A percentile compares a stretch with the other conserved stretches of the same genome.
Conservation (phyloP, 2,888 invertebrate species). For the Oscheius sp. region DNA sequence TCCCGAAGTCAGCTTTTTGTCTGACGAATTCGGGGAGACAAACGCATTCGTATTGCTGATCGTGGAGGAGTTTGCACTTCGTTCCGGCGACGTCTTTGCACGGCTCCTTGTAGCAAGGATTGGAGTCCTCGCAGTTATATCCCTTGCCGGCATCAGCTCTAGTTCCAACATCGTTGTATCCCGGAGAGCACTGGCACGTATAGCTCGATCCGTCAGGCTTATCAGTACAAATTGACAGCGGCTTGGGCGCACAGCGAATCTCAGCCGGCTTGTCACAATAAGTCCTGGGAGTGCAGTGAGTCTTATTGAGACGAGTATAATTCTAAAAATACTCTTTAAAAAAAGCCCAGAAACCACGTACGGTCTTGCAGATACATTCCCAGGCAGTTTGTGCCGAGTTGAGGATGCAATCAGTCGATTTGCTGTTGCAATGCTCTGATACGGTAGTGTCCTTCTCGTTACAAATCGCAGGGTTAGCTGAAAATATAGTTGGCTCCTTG, state of each 20-base stretch:
- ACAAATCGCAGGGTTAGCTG: background rate
- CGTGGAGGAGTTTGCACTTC: background rate
- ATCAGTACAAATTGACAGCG: constrained; percentile 11
- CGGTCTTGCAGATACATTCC: constrained; percentile 4
- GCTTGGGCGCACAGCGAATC: constrained; percentile 17
- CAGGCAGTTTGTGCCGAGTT: background rate
- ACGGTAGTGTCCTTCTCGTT: background rate
- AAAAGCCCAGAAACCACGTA: background rate
- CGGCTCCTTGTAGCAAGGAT: background rate
- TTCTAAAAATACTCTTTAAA: constrained; percentile 4
- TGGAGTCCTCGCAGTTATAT: background rate
- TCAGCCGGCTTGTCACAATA: constrained; percentile 20
- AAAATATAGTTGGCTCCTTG: background rate
- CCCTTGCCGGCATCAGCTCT: constrained; percentile 34
- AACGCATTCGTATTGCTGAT: background rate
- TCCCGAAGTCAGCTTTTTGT: constrained; percentile 6
- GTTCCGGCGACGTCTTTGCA: constrained; percentile 5
- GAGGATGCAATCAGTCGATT: background rate
- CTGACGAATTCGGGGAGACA: constrained; percentile 1
- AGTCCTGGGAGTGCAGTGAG: background rate
- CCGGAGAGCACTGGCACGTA: constrained; percentile 59
- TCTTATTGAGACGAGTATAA: background rate
- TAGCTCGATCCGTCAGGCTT: constrained; percentile 38
- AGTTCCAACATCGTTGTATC: constrained; percentile 64
- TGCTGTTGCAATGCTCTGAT: background rate